Conservation (phyloP, 2,888 invertebrate genomes). For the Terebella lapidaria region DNA sequence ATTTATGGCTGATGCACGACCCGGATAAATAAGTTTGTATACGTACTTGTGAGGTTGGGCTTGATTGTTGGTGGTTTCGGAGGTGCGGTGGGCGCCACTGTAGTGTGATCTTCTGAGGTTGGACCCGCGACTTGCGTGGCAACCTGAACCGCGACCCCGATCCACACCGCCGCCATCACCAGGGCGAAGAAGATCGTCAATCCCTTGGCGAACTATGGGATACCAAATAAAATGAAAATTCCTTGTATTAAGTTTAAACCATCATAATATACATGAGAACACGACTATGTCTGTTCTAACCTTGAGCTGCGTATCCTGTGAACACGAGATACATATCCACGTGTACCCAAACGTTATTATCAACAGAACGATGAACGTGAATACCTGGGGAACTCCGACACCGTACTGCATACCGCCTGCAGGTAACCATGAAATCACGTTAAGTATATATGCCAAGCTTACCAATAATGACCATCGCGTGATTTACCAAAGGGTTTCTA, state of each 20-base stretch:
- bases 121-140: no score
- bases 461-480: no score
- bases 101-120: not conserved
- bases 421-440: not conserved
- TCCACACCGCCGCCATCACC: conserved; percentile 40
- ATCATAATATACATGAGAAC: no score
- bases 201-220: conserved; percentile 37
- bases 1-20: no score
- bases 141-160: conserved; percentile 39
- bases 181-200: conserved; percentile 40
- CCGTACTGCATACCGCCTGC: conserved; percentile 40
- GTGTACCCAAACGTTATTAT: conserved; percentile 26
- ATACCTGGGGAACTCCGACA: conserved; percentile 27
- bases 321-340: conserved; percentile 29
- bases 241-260: no score
- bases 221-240: no score
- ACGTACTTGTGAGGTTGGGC: no score
- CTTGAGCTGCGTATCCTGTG: conserved; percentile 32
- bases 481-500: no score
- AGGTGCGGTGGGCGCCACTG: not conserved
- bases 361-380: conserved; percentile 29
- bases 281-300: no score
- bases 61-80: not conserved
- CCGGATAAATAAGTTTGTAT: no score
- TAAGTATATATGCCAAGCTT: no score